phyloP scores from a whole-genome alignment of 2,888 invertebrate genomes.

The Meliscaeva auricollis region DNA sequence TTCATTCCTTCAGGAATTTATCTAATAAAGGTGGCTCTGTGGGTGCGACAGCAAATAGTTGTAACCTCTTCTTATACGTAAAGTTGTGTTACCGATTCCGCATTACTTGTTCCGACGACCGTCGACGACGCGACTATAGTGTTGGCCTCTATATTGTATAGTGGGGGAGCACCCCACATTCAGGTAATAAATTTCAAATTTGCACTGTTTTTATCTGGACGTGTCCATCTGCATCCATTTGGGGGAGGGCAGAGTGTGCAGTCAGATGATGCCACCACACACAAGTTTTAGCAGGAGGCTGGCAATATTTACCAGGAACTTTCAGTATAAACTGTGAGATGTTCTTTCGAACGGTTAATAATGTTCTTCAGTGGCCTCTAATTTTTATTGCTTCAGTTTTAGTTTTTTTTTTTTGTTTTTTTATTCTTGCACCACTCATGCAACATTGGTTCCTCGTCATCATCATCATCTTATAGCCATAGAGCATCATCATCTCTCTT shows the following conservation, averaged over 20 bases:
- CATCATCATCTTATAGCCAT: slow-evolving; percentile 44
- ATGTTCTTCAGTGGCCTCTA: slow-evolving; percentile 73
- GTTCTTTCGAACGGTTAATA: slow-evolving; percentile 74
- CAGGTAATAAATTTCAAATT: slow-evolving; percentile 76
- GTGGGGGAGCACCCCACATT: slow-evolving; percentile 73
- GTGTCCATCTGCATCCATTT: slow-evolving; percentile 62
- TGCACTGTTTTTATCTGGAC: slow-evolving; percentile 75
- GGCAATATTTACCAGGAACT: slow-evolving; percentile 47
- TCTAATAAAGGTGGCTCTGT: slow-evolving; percentile 44
- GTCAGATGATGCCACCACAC: background rate
- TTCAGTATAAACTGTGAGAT: slow-evolving; percentile 60
- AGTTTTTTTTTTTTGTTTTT: slow-evolving; percentile 11
- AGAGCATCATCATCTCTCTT: slow-evolving; percentile 23
- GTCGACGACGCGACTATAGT: slow-evolving; percentile 7
- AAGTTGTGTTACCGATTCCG: slow-evolving; percentile 15
- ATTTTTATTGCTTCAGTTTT: slow-evolving; percentile 65
- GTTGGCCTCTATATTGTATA: slow-evolving; percentile 38
- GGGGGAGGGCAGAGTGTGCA: background rate
- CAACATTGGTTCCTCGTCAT: slow-evolving; percentile 67
- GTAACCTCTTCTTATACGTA: slow-evolving; percentile 39
- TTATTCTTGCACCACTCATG: slow-evolving; percentile 11
- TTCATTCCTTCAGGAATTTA: slow-evolving; percentile 19
- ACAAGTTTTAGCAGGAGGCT: background rate
- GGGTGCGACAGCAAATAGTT: slow-evolving; percentile 68
- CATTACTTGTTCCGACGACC: background rate